Conservation (phyloP, 2,888 invertebrate genomes). For the Microchrysa polita region DNA sequence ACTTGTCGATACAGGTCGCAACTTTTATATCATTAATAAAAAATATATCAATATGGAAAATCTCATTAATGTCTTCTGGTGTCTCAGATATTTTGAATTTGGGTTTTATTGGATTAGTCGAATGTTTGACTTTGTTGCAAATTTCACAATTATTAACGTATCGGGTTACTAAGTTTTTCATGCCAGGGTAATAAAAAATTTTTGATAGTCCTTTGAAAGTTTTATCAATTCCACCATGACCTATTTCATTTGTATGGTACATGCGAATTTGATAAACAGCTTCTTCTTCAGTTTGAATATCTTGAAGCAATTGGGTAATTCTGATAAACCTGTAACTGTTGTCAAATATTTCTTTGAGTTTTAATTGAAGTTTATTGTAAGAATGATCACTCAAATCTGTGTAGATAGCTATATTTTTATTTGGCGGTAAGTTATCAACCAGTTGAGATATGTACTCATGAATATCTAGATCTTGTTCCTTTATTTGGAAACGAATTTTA, state of each 20-base stretch:
- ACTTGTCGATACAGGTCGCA: slow-evolving; percentile 24
- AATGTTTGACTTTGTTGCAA: slow-evolving; percentile 15
- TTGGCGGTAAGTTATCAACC: slow-evolving; percentile 16
- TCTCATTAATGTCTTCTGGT: slow-evolving; percentile 6
- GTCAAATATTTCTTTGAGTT: slow-evolving; percentile 15
- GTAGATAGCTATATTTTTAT: slow-evolving; percentile 23
- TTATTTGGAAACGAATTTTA: neutral
- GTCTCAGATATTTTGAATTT: slow-evolving; percentile 19
- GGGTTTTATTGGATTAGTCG: slow-evolving; percentile 16
- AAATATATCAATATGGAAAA: slow-evolving; percentile 16
- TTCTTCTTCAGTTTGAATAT: slow-evolving; percentile 18
- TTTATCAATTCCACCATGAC: slow-evolving; percentile 29
- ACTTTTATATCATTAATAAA: slow-evolving; percentile 11
- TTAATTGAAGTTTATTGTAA: slow-evolving; percentile 28
- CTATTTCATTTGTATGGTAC: slow-evolving; percentile 27
- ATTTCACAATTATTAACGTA: slow-evolving; percentile 23
- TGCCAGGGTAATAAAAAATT: slow-evolving; percentile 4
- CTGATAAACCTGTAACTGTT: slow-evolving; percentile 24
- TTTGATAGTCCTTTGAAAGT: slow-evolving; percentile 8
- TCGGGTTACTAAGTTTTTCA: slow-evolving; percentile 15
- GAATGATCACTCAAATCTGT: slow-evolving; percentile 2
- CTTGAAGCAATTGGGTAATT: slow-evolving; percentile 5
- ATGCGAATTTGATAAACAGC: slow-evolving; percentile 33
- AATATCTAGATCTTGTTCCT: neutral
- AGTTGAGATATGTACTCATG: slow-evolving; percentile 16